Percentiles rank a stretch among this genome's conserved stretches.
Conservation (phyloP, 2,797 vertebrate genomes). For the Lutjanus argentimaculatus region DNA sequence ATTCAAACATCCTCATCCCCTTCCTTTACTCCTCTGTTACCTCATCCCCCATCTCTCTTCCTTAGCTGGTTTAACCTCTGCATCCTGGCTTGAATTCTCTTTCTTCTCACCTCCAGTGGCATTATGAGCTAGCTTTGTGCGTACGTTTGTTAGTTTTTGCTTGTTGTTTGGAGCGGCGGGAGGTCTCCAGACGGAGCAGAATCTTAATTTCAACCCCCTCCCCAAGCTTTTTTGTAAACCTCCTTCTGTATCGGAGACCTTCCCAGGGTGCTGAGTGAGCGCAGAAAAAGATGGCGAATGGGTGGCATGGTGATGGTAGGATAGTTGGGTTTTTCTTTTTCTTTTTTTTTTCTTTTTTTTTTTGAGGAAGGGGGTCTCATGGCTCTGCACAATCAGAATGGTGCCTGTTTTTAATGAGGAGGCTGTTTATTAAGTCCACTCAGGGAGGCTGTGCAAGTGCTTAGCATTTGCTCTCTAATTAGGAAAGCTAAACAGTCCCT, state of each 20-base stretch:
- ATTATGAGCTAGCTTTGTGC: constrained; percentile 12
- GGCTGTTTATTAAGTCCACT: constrained; percentile 85
- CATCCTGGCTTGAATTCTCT: constrained; percentile 2
- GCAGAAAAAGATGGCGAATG: constrained; percentile 5
- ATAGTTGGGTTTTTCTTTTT: background rate
- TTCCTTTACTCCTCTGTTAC: background rate
- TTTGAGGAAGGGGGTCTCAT: constrained; percentile 21
- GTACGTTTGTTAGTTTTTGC: constrained; percentile 14
- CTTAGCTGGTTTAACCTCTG: background rate
- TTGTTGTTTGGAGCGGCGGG: constrained; percentile 11
- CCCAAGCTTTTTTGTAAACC: background rate
- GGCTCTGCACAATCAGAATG: constrained; percentile 64
- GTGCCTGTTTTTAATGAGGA: constrained; percentile 81
- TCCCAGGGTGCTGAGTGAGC: constrained; percentile 32
- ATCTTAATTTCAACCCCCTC: constrained; percentile 26
- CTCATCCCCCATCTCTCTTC: background rate
- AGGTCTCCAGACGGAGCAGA: constrained; percentile 18
- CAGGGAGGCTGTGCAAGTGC: constrained; percentile 78
- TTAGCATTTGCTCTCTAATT: constrained; percentile 86
- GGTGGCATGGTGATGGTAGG: constrained; percentile 19
- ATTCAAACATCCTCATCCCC: background rate
- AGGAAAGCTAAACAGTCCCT: constrained; percentile 82
- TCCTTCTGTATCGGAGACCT: constrained; percentile 13
- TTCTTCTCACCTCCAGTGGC: background rate
- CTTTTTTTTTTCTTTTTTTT: background rate